Percentiles rank a stretch among this genome's conserved stretches.
phyloP scores from a whole-genome alignment of 2,113 vertebrate species.

The Lagenorhynchus albirostris region DNA sequence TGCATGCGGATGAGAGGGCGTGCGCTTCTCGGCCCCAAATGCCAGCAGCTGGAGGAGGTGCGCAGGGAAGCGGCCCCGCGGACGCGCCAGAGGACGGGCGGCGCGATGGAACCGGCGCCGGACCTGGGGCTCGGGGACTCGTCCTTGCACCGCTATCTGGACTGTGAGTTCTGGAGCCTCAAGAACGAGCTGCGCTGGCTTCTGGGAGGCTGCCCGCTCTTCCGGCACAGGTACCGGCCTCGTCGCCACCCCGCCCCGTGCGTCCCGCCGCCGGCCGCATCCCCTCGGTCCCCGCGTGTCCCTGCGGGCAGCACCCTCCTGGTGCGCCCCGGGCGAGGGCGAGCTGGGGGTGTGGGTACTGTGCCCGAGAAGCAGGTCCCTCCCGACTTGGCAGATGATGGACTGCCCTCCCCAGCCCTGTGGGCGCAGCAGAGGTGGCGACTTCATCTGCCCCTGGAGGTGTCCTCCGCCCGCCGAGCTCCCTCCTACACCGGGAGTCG shows the following conservation, averaged over 20 bases:
- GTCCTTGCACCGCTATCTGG: slow-evolving; percentile 73
- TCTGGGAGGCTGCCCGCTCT: slow-evolving; percentile 71
- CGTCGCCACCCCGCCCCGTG: accelerated
- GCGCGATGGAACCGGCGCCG: background rate
- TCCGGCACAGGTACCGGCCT: slow-evolving; percentile 69
- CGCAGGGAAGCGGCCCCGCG: accelerated
- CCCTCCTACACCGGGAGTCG: accelerated
- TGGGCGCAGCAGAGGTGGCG: background rate
- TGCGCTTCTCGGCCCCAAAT: accelerated
- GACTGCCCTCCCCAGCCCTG: background rate
- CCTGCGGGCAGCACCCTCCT: accelerated
- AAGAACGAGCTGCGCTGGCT: slow-evolving; percentile 67
- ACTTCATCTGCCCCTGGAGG: accelerated
- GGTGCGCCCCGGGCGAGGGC: background rate
- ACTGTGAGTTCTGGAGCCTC: slow-evolving; percentile 74
- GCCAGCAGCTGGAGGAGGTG: background rate
- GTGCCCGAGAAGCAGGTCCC: background rate
- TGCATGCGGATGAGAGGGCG: background rate
- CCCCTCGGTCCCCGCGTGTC: no score
- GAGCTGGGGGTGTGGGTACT: background rate
- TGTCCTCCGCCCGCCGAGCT: no score
- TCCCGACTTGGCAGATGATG: background rate
- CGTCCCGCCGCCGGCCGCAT: accelerated
- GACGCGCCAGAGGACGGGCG: background rate
- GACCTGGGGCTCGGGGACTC: background rate